Conservation (phyloP, 1,140 invertebrate species). For the Tetramorium parvispinum region DNA sequence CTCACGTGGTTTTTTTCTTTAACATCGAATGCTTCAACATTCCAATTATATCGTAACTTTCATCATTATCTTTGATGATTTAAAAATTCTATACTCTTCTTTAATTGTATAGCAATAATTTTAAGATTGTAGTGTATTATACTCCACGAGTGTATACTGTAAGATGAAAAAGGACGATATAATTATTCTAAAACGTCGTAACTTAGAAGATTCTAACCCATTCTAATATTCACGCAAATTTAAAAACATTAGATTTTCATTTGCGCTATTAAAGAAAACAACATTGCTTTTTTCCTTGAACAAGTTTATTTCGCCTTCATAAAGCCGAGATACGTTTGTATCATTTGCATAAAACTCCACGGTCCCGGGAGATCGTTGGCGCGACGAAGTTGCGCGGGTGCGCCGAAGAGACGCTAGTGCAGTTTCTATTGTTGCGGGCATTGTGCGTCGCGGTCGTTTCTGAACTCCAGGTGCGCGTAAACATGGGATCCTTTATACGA, state of each 20-base stretch:
- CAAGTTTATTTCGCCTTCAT: constrained; percentile 40
- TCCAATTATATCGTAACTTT: not conserved
- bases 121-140: not conserved
- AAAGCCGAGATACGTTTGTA: constrained; percentile 24
- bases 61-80: not conserved
- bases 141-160: not conserved
- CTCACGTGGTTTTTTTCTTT: not conserved
- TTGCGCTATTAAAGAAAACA: constrained; percentile 10
- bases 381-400: constrained; percentile 13
- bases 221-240: not conserved
- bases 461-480: constrained; percentile 59
- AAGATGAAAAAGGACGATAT: not conserved
- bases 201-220: not conserved
- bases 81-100: not conserved
- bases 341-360: constrained; percentile 52
- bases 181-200: not conserved
- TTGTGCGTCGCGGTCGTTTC: constrained; percentile 43
- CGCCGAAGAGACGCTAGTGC: constrained; percentile 1
- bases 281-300: not conserved
- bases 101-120: not conserved
- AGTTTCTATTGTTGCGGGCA: constrained; percentile 46
- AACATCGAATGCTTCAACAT: not conserved
- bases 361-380: constrained; percentile 22
- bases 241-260: not conserved
- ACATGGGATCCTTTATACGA: constrained; percentile 55